Evolutionary conservation across 2,113 vertebrate genomes (phyloP).

Genomic region (Pygoscelis adeliae): DNA sequence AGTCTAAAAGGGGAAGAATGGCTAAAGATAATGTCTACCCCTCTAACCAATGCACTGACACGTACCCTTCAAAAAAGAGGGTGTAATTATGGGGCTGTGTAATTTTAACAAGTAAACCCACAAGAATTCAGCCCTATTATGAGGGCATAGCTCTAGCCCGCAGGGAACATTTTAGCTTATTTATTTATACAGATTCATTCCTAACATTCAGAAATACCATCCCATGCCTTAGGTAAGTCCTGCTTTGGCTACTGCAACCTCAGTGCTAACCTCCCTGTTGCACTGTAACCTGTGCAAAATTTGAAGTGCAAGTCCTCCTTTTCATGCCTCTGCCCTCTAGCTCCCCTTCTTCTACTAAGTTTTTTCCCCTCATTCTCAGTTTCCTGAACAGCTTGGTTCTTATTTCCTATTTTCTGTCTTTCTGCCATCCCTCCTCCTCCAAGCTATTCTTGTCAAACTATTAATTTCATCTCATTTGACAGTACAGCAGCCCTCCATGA

Average conservation of each 20-base stretch:
- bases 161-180: conserved; percentile 24
- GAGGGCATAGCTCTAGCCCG: conserved; percentile 24
- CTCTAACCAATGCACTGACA: conserved; percentile 17
- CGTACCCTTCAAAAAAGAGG: neutral
- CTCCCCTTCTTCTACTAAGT: neutral
- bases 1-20: conserved; percentile 46
- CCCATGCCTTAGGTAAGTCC: conserved; percentile 14
- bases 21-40: conserved; percentile 26
- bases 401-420: conserved; percentile 27
- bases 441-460: conserved; percentile 43
- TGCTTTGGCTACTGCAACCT: neutral
- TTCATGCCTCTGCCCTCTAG: neutral
- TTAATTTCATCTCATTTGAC: conserved; percentile 43
- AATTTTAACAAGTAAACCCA: conserved; percentile 55
- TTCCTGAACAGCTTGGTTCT: conserved; percentile 27
- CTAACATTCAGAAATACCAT: conserved; percentile 16
- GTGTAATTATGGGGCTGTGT: conserved; percentile 17
- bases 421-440: conserved; percentile 36
- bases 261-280: neutral
- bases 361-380: neutral
- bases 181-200: conserved; percentile 36
- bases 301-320: neutral
- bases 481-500: neutral
- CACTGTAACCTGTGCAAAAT: neutral
- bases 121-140: conserved; percentile 21